Evolutionary conservation across 30 jellyfish, hydroid and myxozoan genomes (phyloP).

Genomic region (Cassiopea andromeda): DNA sequence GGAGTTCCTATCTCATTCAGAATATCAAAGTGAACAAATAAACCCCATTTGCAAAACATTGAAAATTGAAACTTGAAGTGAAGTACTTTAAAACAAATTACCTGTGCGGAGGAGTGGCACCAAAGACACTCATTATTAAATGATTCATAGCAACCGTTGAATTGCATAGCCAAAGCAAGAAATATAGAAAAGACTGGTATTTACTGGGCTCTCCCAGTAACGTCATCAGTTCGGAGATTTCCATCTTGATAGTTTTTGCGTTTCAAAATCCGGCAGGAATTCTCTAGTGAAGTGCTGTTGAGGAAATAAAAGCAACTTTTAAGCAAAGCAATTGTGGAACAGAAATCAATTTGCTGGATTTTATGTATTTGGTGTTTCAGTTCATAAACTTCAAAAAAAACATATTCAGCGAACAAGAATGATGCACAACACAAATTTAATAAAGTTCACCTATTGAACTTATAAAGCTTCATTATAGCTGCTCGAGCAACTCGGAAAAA

Average conservation of each 20-base stretch:
- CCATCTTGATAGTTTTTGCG: slow-evolving; percentile 48
- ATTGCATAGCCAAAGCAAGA: slow-evolving; percentile 84
- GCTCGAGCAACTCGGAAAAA: no score
- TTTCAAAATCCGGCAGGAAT: neutral
- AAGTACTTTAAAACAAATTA: neutral
- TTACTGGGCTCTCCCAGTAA: slow-evolving; percentile 89
- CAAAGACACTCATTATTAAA: slow-evolving; percentile 88
- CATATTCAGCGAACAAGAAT: no score
- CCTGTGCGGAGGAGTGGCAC: slow-evolving; percentile 92
- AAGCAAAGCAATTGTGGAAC: neutral
- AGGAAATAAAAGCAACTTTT: neutral
- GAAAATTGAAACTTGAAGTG: neutral
- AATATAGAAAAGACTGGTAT: slow-evolving; percentile 67
- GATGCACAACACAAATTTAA: no score
- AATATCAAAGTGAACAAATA: no score
- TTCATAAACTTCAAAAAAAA: no score
- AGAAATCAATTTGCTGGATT: no score
- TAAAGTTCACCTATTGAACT: no score
- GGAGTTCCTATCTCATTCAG: no score
- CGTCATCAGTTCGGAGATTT: slow-evolving; percentile 74
- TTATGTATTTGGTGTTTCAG: no score
- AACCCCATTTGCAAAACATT: neutral
- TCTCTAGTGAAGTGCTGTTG: neutral
- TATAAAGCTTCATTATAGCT: no score
- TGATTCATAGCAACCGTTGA: slow-evolving; percentile 93